Evolutionary conservation across 2,113 vertebrate genomes (phyloP), one percentile per base, ranked within the genome.

Genomic region (Hippoglossus stenolepis): DNA sequence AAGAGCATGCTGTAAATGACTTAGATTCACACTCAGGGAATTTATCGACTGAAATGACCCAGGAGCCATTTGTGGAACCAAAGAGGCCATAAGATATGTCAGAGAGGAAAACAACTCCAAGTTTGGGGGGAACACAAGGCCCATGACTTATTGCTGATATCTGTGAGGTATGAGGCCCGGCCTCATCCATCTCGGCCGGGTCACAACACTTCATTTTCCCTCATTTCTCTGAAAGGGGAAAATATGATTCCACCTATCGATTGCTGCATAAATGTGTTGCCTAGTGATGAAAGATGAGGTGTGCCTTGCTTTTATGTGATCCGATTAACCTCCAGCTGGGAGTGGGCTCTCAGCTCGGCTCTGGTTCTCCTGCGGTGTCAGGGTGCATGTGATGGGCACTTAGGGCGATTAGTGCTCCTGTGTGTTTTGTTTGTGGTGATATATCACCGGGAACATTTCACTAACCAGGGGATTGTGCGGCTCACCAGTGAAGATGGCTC

Each of bases 221-320:
- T 87, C 82, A 86, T 92, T 91, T 91, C 82, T 90, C 88, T 89
- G 77, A 90, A 90, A 86, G 89, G 86, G 80, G 82, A 86, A 93
- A 90, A 87, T 91, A 90, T 92, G 82, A 92, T 90, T 92, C 90
- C 65, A 65, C 78, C 77, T 80, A 93, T 92, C 64, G 90, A 93
- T 92, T 81, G 75, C 76, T 79, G 87, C 80, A 91, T 85, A 87
- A 91, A 93, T 85, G 88, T 87, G 91, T 91, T 88, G 89, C 87
- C 89, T 83, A 69, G 87, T 82, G 87, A 92, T 91, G 92, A 89
- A 93, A 90, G 90, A 93, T 90, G 89, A 88, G 83, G 87, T 93
- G 88, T 90, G 90, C 85, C 77, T 85, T 76, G 80, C 85, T 83
- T 90, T 90, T 79, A 90, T 90, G 91, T 90, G 86, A 91, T 91